A percentile compares a stretch with the other conserved stretches of the same genome.
Conservation (phyloP, 2,797 vertebrate genomes). For the Melanotaenia boesemani region DNA sequence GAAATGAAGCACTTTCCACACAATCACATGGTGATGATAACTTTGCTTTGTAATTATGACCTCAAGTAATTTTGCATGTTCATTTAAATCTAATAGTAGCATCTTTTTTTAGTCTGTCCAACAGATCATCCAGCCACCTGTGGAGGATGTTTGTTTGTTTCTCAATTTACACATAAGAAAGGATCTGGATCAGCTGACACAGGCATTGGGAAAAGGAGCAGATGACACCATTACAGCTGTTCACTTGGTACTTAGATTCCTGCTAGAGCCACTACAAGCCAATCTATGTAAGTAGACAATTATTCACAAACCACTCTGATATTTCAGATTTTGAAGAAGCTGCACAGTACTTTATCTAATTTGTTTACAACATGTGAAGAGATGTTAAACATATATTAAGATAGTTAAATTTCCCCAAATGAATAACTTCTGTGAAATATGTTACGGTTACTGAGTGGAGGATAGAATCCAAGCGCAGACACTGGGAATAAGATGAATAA, state of each 20-base stretch:
- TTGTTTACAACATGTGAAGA: too few species aligned
- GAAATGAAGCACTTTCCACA: too few species aligned
- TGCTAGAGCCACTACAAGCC: slow-evolving; percentile 53
- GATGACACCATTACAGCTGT: slow-evolving; percentile 80
- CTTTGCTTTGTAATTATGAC: neutral
- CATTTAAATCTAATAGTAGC: neutral
- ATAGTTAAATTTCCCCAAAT: neutral
- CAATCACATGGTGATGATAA: neutral
- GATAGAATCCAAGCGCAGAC: too few species aligned
- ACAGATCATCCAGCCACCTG: slow-evolving; percentile 76
- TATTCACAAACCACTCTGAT: accelerated
- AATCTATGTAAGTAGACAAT: slow-evolving; percentile 73
- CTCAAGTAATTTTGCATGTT: neutral
- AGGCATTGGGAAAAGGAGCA: slow-evolving; percentile 81
- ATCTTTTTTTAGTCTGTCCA: slow-evolving; percentile 21
- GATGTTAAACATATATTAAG: neutral
- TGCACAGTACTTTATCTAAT: too few species aligned
- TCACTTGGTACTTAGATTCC: slow-evolving; percentile 80
- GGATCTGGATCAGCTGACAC: slow-evolving; percentile 84
- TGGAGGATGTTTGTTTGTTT: slow-evolving; percentile 73
- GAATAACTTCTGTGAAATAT: too few species aligned
- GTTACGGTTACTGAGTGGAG: too few species aligned
- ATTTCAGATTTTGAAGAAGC: neutral
- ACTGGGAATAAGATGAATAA: too few species aligned
- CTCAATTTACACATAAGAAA: slow-evolving; percentile 80